Conservation (phyloP, 2,113 vertebrate genomes). For the Pterocles orientalis region DNA sequence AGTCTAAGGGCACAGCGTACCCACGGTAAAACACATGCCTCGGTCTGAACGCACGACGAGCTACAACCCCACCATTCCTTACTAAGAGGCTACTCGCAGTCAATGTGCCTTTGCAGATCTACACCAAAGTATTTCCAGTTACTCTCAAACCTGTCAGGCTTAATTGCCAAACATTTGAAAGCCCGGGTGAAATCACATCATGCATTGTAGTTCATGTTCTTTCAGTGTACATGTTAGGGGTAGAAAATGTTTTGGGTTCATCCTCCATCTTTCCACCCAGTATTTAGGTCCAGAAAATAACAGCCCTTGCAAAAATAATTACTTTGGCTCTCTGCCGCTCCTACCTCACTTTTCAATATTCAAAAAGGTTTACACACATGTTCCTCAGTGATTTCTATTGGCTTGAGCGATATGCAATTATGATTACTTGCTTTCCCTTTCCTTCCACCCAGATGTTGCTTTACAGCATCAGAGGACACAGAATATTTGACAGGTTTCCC, state of each 20-base stretch:
- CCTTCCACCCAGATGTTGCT: conserved; percentile 26
- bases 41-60: fast-evolving
- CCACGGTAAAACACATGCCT: background rate
- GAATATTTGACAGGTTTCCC: conserved; percentile 23
- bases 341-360: conserved; percentile 47
- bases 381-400: conserved; percentile 5
- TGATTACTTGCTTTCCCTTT: background rate
- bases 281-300: conserved; percentile 41
- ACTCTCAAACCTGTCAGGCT: background rate
- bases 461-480: conserved; percentile 14
- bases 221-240: background rate
- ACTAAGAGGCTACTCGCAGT: background rate
- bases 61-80: background rate
- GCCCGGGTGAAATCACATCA: background rate
- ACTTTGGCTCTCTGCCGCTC: conserved; percentile 45
- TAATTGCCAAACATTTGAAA: background rate
- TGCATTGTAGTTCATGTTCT: background rate
- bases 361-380: conserved; percentile 41
- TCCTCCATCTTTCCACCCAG: background rate
- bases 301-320: conserved; percentile 13
- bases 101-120: background rate
- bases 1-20: background rate
- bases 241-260: conserved; percentile 17
- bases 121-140: background rate
- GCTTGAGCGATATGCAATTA: background rate